Evolutionary conservation across 2,888 invertebrate species (phyloP), one percentile per base, ranked within the genome.

Genomic region (Ectemnius continuus): DNA sequence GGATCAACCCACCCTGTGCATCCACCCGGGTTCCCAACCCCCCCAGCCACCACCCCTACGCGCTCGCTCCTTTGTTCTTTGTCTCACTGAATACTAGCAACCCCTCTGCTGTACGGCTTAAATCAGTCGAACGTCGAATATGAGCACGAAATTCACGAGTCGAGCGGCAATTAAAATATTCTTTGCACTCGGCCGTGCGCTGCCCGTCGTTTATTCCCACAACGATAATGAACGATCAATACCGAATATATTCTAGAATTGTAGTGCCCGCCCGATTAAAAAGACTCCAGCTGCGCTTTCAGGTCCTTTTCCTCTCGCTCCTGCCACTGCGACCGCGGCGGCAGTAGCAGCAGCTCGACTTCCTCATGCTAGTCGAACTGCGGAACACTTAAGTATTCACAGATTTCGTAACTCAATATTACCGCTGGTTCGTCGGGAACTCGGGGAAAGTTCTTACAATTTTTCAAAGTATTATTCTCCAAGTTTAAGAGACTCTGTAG

Each of bases 1-100:
- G 89, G 87, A 90, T 89, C 88, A 88, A 85, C 86, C 87, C 85
- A 85, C 87, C 87, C 88, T 84, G 87, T 87, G 86, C 86, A 87
- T 86, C 86, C 86, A 85, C 84, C 85, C 82, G 78, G 81, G 83
- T 81, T 82, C 83, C 80, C 80, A 75, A 79, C 65, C 75, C 70
- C 70, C 76, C 70, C 62, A 26, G 74, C 79, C 75, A 59, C 81
- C 76, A 64, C 75, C 81, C 67, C 85, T 84, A 85, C 83, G 16
- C 76, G 69, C 76, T 75, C 80, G 85, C 81, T 87, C 84, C 87
- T 89, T 88, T 88, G 87, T 89, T 88, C 88, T 86, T 88, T 86
- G 86, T 88, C 88, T 88, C 86, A 84, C 83, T 85, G 85, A 86
- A 87, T 86, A 84, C 85, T 84, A 80, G 83, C 82, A 85, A 84